phyloP scores from a whole-genome alignment of 2,113 vertebrate species.

The Ahaetulla prasina region DNA sequence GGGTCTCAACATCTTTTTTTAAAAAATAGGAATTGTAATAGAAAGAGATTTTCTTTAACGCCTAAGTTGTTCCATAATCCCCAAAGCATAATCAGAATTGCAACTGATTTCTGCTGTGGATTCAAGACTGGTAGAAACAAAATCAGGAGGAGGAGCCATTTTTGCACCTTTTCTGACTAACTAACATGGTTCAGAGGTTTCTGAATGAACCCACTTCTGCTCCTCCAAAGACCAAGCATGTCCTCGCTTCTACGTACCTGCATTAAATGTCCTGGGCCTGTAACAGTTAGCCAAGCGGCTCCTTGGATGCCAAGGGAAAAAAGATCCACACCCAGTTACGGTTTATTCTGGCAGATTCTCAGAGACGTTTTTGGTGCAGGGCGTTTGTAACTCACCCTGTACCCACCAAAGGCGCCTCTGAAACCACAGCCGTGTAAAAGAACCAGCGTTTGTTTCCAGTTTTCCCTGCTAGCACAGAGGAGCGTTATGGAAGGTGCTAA shows the following conservation, averaged over 20 bases:
- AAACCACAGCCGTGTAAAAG: slow-evolving; percentile 67
- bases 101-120: not conserved
- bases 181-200: not conserved
- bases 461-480: slow-evolving; percentile 60
- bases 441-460: slow-evolving; percentile 48
- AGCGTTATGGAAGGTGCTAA: slow-evolving; percentile 65
- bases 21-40: not conserved
- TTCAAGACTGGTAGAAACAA: not conserved
- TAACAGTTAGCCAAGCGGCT: slow-evolving; percentile 44
- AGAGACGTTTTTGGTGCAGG: slow-evolving; percentile 47
- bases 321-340: slow-evolving; percentile 39
- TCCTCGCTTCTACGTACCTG: not conserved
- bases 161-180: not conserved
- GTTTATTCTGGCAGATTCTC: slow-evolving; percentile 50
- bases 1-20: too few species aligned
- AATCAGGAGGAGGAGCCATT: not conserved
- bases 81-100: not conserved
- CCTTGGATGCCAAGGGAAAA: slow-evolving; percentile 48
- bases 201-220: not conserved
- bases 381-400: slow-evolving; percentile 58
- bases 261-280: slow-evolving; percentile 27
- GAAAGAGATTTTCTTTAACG: not conserved
- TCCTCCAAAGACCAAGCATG: not conserved
- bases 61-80: not conserved
- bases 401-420: slow-evolving; percentile 55